Percentiles rank a stretch among this genome's conserved stretches.
These are phyloP conservation scores for Pitta sordida DNA, from an alignment of 2,113 vertebrate species.

Conservation along the genomic window DNA sequence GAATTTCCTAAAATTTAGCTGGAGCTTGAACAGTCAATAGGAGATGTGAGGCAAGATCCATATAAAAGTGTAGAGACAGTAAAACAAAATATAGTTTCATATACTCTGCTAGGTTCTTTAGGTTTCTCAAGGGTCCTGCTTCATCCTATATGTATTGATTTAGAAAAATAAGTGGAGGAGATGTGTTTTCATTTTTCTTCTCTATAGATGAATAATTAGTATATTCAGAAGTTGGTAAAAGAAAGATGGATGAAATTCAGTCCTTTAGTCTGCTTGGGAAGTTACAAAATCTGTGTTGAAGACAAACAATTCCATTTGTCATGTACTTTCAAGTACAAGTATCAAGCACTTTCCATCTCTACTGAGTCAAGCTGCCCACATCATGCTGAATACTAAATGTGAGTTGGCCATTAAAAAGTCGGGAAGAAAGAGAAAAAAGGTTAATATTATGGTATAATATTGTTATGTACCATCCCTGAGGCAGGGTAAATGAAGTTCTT, in stretches of 20 bases:
- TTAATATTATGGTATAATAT: neutral
- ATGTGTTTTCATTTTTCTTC: neutral
- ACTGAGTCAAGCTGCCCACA: neutral
- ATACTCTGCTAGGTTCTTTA: neutral
- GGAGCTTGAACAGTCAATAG: neutral
- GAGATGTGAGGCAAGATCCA: neutral
- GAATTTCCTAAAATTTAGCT: neutral
- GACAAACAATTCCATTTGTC: neutral
- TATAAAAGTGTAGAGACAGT: neutral
- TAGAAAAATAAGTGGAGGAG: neutral
- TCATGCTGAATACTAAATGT: neutral
- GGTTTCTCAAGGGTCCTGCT: neutral
- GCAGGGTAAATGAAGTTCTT: neutral
- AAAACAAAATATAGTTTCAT: neutral
- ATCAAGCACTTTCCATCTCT: neutral
- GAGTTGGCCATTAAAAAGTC: neutral
- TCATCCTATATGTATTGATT: neutral
- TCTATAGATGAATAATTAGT: neutral
- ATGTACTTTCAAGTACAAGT: no score
- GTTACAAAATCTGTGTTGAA: neutral
- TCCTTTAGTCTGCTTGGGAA: neutral
- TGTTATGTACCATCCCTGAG: neutral
- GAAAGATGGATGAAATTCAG: neutral
- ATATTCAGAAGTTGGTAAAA: neutral
- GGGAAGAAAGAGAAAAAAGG: neutral